A percentile compares a stretch with the other conserved stretches of the same genome.
Conservation (phyloP, 2,113 vertebrate genomes). For the Riparia riparia region DNA sequence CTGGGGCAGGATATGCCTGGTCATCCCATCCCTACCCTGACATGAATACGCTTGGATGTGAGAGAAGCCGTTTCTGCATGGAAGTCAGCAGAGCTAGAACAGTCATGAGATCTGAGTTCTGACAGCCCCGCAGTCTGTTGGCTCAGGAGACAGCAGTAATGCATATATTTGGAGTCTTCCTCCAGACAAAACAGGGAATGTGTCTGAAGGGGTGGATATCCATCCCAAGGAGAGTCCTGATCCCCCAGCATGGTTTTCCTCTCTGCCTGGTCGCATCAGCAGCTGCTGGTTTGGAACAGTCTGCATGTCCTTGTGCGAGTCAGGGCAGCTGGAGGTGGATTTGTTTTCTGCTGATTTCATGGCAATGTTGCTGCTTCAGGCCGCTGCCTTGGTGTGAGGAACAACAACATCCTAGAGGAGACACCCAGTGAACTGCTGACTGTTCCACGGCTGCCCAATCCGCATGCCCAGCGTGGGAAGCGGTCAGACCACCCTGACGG, state of each 20-base stretch:
- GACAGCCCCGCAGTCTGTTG: background rate
- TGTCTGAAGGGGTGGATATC: background rate
- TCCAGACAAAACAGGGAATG: background rate
- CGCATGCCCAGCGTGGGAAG: constrained; percentile 25
- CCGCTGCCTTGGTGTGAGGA: constrained; percentile 36
- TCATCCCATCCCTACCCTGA: background rate
- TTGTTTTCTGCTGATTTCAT: constrained; percentile 62
- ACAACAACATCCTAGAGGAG: constrained; percentile 40
- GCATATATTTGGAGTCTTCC: background rate
- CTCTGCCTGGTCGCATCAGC: background rate
- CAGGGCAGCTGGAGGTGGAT: constrained; percentile 53
- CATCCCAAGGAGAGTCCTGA: background rate
- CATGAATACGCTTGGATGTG: background rate
- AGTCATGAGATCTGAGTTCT: background rate
- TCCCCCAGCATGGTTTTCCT: background rate
- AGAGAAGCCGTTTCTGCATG: background rate
- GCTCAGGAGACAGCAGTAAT: background rate
- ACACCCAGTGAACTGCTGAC: background rate
- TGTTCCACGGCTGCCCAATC: background rate
- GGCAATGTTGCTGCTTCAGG: constrained; percentile 34
- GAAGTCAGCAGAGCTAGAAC: background rate
- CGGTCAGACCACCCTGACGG: constrained; percentile 34
- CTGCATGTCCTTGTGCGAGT: background rate
- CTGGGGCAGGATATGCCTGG: background rate
- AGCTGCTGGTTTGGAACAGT: constrained; percentile 21